Base-by-base conservation (phyloP, 2,113 vertebrate species). In the Platysteira castanea region DNA sequence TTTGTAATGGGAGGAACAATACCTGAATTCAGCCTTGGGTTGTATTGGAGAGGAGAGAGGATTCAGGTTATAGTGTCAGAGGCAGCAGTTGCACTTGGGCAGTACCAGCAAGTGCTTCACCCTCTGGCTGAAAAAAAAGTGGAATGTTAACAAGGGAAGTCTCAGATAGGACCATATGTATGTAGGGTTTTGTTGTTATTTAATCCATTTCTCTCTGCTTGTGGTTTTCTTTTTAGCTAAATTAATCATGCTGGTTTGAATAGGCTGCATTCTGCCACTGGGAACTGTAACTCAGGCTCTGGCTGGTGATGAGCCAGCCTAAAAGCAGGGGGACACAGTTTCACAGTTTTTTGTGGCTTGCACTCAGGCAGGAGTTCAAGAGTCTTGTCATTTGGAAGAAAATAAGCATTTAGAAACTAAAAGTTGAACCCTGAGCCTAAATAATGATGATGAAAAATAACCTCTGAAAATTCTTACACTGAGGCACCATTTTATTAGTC, bases 81-180 rank as follows among this genome's bases (percentile, higher is more conserved):
- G 39, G 78, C 69, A 63, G 84, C 77, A 71, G 56, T 94, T 81
- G 81, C 24, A 18, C 50, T 83, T 0, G 0, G 33, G 52, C 79
- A 84, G 56, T 78, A 91, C 46, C 61, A 85, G 92, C 74, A 71
- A 95, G 87, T 84, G 74, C 81, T 95, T 93, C 93, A 87, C 67
- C 53, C 88, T 52, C 3, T 96, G 94, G 46, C 74, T 95, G 87
- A 57, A 76, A 94, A 94, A 84, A 84, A 94, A 94, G 75, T 70
- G 90, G 92, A 94, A 93, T 95, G 90, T 96, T 96, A 97, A 96
- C 96, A 96, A 94, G 94, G 88, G 82, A 95, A 85, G 94, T 93
- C 94, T 93, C 77, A 84, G 84, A 95, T 95, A 92, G 86, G 76
- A 64, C 94, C 77, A 78, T 92, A 78, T 87, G 91, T 93, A 78